Evolutionary conservation across 1,140 invertebrate genomes (phyloP).

Genomic region (Bombus impatiens): DNA sequence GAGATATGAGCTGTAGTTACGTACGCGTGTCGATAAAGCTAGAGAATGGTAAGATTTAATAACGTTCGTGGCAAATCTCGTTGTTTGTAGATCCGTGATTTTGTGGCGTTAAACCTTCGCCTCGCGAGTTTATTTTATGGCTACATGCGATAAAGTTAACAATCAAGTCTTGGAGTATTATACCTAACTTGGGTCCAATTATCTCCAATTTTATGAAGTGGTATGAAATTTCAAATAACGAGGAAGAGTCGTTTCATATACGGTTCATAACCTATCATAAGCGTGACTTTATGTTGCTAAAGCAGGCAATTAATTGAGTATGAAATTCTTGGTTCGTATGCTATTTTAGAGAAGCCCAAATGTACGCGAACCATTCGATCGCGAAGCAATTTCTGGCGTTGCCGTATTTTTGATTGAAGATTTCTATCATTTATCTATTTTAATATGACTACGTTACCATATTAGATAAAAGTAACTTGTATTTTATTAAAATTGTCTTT

Average conservation of each 20-base stretch:
- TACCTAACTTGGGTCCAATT: background rate
- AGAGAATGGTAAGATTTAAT: background rate
- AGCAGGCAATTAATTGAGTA: background rate
- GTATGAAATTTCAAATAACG: background rate
- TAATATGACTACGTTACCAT: too few species aligned
- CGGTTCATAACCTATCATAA: background rate
- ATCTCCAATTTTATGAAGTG: background rate
- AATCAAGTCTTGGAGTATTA: background rate
- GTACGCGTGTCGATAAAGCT: background rate
- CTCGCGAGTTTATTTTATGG: background rate
- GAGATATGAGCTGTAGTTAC: background rate
- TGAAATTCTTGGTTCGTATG: background rate
- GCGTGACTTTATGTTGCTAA: background rate
- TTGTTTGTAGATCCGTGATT: background rate
- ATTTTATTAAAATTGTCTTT: too few species aligned
- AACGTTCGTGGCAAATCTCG: background rate
- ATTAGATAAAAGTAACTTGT: too few species aligned
- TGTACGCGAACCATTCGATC: too few species aligned
- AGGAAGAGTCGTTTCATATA: background rate
- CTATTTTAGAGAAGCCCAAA: background rate
- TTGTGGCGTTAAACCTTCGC: background rate
- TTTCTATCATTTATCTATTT: too few species aligned
- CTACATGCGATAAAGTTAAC: background rate
- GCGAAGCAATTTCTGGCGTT: too few species aligned
- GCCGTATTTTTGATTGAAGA: too few species aligned